A percentile compares a stretch with the other conserved stretches of the same genome.
phyloP scores from a whole-genome alignment of 2,797 vertebrate species.

The Sphenodon punctatus region DNA sequence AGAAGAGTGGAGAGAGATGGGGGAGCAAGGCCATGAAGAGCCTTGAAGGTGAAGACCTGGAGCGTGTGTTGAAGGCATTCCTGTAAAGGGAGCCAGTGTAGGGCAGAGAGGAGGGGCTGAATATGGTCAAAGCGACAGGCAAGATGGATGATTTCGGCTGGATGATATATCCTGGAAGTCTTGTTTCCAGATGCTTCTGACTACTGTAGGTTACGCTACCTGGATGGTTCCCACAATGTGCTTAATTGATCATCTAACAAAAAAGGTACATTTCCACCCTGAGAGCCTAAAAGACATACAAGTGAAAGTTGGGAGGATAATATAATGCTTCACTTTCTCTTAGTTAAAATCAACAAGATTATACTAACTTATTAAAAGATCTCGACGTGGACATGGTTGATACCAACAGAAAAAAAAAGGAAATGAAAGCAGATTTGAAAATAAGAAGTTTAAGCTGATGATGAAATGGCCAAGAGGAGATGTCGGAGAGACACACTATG shows the following conservation, averaged over 20 bases:
- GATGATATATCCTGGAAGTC: background rate
- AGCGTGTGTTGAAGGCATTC: too few species aligned
- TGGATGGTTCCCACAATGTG: background rate
- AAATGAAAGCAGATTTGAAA: background rate
- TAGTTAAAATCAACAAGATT: constrained; percentile 51
- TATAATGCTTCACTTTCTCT: constrained; percentile 14
- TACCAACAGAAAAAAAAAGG: background rate
- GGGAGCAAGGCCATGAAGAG: too few species aligned
- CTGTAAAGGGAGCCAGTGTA: too few species aligned
- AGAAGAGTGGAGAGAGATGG: too few species aligned
- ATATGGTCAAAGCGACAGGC: too few species aligned
- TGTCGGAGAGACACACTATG: background rate
- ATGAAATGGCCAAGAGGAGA: fast-evolving
- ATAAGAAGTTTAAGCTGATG: background rate
- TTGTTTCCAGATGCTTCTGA: background rate
- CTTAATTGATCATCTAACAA: background rate
- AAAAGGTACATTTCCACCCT: background rate
- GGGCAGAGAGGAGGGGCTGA: too few species aligned
- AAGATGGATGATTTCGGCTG: too few species aligned
- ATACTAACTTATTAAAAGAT: constrained; percentile 19
- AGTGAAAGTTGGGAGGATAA: background rate
- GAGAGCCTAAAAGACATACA: background rate
- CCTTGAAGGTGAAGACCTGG: too few species aligned
- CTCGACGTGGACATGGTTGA: fast-evolving
- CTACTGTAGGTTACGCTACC: too few species aligned